Evolutionary conservation across 2,888 invertebrate species (phyloP).

Genomic region (Drosophila parthenogenetica): DNA sequence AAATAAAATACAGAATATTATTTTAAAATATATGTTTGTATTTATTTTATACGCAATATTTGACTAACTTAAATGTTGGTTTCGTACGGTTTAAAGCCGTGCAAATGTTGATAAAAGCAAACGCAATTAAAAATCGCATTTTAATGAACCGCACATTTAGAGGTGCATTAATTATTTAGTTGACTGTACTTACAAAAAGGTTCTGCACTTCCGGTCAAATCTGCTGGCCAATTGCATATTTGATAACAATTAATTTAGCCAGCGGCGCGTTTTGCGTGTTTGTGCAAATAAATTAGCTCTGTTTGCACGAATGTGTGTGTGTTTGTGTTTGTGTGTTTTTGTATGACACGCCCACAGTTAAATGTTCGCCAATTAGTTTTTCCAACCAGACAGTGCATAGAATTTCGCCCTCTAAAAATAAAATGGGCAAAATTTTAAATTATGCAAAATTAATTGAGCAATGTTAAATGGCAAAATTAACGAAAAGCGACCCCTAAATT

Average conservation of each 20-base stretch:
- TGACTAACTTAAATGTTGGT: constrained; percentile 10
- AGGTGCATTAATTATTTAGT: constrained; percentile 45
- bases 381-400: constrained; percentile 5
- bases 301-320: constrained; percentile 16
- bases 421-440: constrained; percentile 58
- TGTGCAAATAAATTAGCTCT: constrained; percentile 71
- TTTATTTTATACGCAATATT: neutral
- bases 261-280: constrained; percentile 62
- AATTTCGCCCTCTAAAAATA: constrained; percentile 1
- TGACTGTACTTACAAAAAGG: constrained; percentile 11
- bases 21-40: neutral
- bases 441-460: constrained; percentile 79
- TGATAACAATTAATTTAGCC: constrained; percentile 76
- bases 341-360: constrained; percentile 45
- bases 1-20: neutral
- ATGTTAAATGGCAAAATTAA: constrained; percentile 60
- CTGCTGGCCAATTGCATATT: constrained; percentile 66
- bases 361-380: constrained; percentile 70
- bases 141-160: constrained; percentile 20
- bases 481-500: constrained; percentile 14
- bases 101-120: neutral
- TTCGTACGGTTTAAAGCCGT: neutral
- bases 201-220: constrained; percentile 29
- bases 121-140: constrained; percentile 8
- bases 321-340: neutral